phyloP scores from a whole-genome alignment of 2,113 vertebrate species.

The Tragelaphus imberbis region DNA sequence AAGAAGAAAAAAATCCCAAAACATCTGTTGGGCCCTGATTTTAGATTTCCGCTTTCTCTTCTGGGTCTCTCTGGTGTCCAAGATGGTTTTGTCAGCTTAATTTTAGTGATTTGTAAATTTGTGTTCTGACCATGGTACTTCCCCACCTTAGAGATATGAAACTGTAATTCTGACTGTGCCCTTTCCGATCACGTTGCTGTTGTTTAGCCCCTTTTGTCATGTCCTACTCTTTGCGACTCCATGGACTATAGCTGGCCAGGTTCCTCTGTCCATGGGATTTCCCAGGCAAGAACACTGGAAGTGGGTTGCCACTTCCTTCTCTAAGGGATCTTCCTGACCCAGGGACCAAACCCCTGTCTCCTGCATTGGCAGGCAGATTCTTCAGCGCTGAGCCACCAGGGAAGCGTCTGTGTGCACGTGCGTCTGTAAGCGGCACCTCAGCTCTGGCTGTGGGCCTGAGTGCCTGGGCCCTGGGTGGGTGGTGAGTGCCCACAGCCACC shows the following conservation, averaged over 20 bases:
- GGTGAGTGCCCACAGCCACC: neutral
- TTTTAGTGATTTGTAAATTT: neutral
- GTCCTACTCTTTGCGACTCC: neutral
- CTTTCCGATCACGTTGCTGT: neutral
- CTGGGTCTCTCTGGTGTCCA: neutral
- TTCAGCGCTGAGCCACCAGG: neutral
- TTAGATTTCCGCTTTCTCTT: neutral
- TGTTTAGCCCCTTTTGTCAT: neutral
- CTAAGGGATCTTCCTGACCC: neutral
- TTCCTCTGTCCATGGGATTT: neutral
- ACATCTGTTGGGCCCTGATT: neutral
- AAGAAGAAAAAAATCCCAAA: neutral
- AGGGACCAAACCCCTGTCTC: neutral
- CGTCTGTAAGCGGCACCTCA: neutral
- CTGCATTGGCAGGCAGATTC: neutral
- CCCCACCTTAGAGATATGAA: neutral
- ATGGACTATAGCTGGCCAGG: neutral
- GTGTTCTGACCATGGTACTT: neutral
- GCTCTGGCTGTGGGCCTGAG: neutral
- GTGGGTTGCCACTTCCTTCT: neutral
- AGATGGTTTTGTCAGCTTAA: neutral
- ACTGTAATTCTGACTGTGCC: neutral
- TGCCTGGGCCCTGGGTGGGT: neutral
- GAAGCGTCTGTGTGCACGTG: neutral
- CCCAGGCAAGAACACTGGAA: neutral